Conservation (phyloP, 2,888 invertebrate species). For the Orthonevra nobilis region DNA sequence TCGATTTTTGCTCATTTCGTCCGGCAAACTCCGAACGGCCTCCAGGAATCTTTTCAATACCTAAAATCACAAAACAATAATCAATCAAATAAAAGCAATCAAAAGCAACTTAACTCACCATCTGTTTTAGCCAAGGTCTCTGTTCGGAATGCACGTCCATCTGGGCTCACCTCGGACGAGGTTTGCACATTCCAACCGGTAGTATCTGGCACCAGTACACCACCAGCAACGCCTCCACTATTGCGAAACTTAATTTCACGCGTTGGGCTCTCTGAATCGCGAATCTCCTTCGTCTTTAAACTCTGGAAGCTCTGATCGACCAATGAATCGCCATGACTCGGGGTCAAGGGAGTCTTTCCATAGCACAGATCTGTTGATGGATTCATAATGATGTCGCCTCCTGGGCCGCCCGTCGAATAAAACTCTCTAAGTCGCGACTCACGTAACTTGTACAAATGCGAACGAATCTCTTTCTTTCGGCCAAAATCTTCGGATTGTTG, state of each 20-base stretch:
- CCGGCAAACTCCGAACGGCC: conserved; percentile 85
- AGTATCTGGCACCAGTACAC: conserved; percentile 76
- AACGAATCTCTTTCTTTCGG: conserved; percentile 91
- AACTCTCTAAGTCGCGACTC: conserved; percentile 89
- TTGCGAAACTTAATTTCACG: conserved; percentile 79
- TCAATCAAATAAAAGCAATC: neutral
- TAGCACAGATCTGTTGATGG: conserved; percentile 79
- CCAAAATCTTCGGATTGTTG: conserved; percentile 92
- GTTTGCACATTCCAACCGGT: conserved; percentile 86
- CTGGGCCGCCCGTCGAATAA: conserved; percentile 81
- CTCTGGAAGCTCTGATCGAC: conserved; percentile 89
- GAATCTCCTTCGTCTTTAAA: conserved; percentile 88
- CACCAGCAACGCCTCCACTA: conserved; percentile 71
- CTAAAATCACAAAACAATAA: conserved; percentile 75
- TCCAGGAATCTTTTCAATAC: conserved; percentile 84
- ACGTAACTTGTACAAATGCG: conserved; percentile 91
- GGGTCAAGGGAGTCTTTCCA: conserved; percentile 78
- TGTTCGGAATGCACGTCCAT: conserved; percentile 84
- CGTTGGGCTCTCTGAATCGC: conserved; percentile 88
- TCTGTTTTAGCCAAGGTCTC: conserved; percentile 84
- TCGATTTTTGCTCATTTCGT: conserved; percentile 83
- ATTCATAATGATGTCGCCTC: conserved; percentile 80
- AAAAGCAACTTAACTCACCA: conserved; percentile 77
- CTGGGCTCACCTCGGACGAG: conserved; percentile 83
- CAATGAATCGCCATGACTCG: conserved; percentile 86